These are phyloP conservation scores for Otolemur garnettii DNA, from an alignment of 2,113 vertebrate genomes.

Conservation along the genomic window DNA sequence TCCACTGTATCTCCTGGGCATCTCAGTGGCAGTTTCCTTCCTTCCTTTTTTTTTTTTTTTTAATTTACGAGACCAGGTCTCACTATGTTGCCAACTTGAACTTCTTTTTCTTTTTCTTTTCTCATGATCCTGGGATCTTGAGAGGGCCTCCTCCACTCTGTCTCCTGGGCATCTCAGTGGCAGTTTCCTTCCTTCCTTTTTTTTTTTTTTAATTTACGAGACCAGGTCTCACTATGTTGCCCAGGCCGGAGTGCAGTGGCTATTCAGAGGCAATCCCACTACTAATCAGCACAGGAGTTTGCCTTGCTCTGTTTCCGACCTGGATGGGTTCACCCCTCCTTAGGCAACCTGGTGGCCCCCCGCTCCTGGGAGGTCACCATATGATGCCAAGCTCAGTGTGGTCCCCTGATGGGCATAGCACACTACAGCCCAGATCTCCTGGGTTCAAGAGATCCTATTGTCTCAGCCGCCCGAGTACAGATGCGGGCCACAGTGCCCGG, in stretches of 20 bases:
- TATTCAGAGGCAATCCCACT: neutral
- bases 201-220: neutral
- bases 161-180: too few species aligned
- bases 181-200: too few species aligned
- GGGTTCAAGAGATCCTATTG: neutral
- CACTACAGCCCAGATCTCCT: neutral
- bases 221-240: neutral
- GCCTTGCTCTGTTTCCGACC: neutral
- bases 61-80: too few species aligned
- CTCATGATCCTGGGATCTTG: too few species aligned
- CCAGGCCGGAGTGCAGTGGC: neutral
- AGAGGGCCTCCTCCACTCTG: too few species aligned
- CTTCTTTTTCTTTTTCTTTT: too few species aligned
- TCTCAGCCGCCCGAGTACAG: neutral
- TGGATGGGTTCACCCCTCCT: neutral
- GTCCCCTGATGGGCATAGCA: neutral
- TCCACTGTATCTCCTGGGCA: neutral
- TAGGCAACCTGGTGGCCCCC: neutral
- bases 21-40: neutral
- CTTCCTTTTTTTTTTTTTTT: too few species aligned
- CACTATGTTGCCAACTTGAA: too few species aligned
- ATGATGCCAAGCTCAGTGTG: neutral
- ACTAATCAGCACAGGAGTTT: neutral
- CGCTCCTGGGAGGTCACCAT: neutral
- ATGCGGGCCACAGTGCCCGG: neutral